These are phyloP conservation scores for Anhinga rufa DNA, from an alignment of 2,113 vertebrate species.

Conservation along the genomic window DNA sequence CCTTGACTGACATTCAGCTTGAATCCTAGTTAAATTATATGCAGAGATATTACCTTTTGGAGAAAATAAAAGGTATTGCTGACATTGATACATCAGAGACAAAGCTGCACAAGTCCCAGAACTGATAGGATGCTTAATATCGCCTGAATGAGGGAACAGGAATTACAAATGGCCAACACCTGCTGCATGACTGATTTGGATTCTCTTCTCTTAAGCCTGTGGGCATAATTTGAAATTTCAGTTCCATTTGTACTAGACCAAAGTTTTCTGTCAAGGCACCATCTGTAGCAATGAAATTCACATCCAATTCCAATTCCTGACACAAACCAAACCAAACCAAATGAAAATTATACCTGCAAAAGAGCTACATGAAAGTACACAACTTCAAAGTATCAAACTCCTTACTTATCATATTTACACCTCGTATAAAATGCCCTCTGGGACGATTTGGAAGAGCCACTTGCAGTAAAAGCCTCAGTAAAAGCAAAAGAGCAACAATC, in stretches of 20 bases:
- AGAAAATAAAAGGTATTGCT: background rate
- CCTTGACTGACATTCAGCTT: background rate
- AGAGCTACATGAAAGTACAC: background rate
- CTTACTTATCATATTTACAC: background rate
- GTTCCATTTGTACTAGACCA: background rate
- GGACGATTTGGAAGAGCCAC: background rate
- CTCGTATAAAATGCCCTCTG: background rate
- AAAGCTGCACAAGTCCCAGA: background rate
- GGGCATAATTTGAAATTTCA: background rate
- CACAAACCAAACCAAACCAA: background rate
- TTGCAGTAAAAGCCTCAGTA: background rate
- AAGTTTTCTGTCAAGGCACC: constrained; percentile 17
- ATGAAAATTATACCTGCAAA: background rate
- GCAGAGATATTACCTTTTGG: background rate
- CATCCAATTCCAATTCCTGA: background rate
- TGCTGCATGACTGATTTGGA: background rate
- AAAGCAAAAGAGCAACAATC: background rate
- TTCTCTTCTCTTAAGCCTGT: background rate
- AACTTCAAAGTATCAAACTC: background rate
- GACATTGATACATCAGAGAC: background rate
- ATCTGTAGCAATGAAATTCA: constrained; percentile 16
- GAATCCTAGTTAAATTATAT: background rate
- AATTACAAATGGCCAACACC: background rate
- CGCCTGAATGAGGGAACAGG: background rate
- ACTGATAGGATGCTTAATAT: background rate